A percentile compares a stretch with the other conserved stretches of the same genome.
These are phyloP conservation scores for Cavia porcellus DNA, from an alignment of 2,113 vertebrate species.

Conservation along the genomic window DNA sequence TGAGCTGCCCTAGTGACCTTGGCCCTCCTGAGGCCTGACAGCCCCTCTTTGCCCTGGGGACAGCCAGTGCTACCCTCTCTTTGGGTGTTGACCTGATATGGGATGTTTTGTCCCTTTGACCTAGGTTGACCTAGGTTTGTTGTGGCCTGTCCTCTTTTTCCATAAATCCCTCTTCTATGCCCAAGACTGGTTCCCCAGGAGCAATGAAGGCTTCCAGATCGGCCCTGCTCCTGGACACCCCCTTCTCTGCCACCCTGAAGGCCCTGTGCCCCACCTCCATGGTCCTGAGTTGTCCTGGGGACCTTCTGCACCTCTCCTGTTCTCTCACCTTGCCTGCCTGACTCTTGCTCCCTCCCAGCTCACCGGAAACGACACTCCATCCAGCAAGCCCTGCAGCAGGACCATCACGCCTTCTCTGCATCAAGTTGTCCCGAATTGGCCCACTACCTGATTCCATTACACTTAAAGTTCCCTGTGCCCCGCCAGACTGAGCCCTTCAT, in stretches of 20 bases:
- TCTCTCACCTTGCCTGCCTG: neutral
- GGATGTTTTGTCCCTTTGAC: neutral
- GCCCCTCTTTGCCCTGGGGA: neutral
- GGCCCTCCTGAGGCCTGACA: neutral
- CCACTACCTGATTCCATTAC: fast-evolving
- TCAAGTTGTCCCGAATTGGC: fast-evolving
- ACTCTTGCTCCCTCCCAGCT: neutral
- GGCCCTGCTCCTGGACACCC: neutral
- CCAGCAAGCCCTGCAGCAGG: neutral
- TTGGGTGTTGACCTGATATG: neutral
- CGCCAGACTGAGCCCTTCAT: neutral
- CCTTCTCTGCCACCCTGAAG: fast-evolving
- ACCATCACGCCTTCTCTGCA: neutral
- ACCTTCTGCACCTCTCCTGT: neutral
- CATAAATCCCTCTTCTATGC: neutral
- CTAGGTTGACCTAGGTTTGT: neutral
- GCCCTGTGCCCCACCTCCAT: neutral
- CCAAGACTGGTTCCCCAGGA: neutral
- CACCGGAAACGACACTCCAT: neutral
- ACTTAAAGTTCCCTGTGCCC: neutral
- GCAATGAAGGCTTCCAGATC: neutral
- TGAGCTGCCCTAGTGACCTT: neutral
- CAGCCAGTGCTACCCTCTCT: neutral
- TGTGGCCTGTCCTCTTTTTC: neutral
- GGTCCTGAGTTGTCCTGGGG: neutral